Percentiles rank a stretch among this genome's conserved stretches.
Conservation (phyloP, 1,140 invertebrate genomes). For the Penaeus chinensis region DNA sequence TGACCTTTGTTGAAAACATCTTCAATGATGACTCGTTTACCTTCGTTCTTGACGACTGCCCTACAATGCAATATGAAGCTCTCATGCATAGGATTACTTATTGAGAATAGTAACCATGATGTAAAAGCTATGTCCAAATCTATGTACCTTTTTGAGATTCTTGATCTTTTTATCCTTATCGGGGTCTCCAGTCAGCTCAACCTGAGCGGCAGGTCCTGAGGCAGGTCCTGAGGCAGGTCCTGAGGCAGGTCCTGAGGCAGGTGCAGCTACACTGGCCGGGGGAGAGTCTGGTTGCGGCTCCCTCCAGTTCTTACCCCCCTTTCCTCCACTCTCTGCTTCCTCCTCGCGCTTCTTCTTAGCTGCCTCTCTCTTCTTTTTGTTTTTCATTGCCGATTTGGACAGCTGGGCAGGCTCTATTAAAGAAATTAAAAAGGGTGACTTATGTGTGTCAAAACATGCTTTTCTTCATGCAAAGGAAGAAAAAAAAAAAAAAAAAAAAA, state of each 20-base stretch:
- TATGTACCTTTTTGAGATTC: constrained; percentile 53
- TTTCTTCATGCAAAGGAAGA: not conserved
- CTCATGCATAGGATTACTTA: too few species aligned
- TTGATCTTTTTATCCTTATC: constrained; percentile 56
- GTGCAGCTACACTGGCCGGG: too few species aligned
- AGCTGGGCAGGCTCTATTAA: constrained; percentile 30
- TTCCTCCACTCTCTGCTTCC: constrained; percentile 35
- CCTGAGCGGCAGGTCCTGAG: not conserved
- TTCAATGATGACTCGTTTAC: too few species aligned
- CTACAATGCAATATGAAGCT: too few species aligned
- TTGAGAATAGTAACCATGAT: too few species aligned
- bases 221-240: not conserved
- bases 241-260: not conserved
- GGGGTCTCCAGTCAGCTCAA: constrained; percentile 53
- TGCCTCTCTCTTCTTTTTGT: constrained; percentile 54
- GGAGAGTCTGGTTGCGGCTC: too few species aligned
- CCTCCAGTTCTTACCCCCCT: constrained; percentile 28
- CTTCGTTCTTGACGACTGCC: not conserved
- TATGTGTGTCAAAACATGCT: not conserved
- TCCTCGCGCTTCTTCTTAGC: constrained; percentile 54
- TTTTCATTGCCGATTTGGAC: constrained; percentile 55
- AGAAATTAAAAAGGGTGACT: not conserved
- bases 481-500: not conserved
- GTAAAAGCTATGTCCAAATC: not conserved
- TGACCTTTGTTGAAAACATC: too few species aligned